Evolutionary conservation across 2,113 vertebrate species (phyloP), one percentile per base, ranked within the genome.

Genomic region (Phylloscopus trochilus): DNA sequence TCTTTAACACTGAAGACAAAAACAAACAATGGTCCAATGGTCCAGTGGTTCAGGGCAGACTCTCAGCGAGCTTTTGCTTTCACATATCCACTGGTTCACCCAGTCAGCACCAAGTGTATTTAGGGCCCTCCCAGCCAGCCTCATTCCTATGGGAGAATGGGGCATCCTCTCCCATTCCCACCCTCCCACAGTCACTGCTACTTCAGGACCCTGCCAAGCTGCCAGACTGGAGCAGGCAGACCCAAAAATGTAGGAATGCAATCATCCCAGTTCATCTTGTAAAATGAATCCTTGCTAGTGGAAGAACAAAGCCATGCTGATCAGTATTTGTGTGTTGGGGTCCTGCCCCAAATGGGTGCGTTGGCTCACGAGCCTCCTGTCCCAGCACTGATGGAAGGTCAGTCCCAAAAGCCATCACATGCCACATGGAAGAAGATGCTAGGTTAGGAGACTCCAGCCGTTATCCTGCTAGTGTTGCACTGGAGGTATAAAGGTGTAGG

Each of bases 141-240:
- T 89, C 47, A 47, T 21, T n/a, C 11, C 43, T 49, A 3, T 0
- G 1, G 44, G 28, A 62, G 27, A 39, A 30, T 0, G 1, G 22
- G 43, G 27, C 33, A 70, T 33, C 2, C 0, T 19, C 43, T 79
- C 82, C 31, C 59, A 35, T 79, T 81, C n/a, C 39, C 1, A 3
- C 39, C 14, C 23, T 80, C 26, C 56, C 0, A 0, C 26, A 60
- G 49, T 14, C 3, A 2, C 56, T 31, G n/a, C n/a, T n/a, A 35
- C 69, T 58, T 33, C 2, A 12, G 21, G 35, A 58, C 22, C 15
- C 7, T 10, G 6, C 12, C 41, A 46, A 26, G 18, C 14, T 69
- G 31, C 16, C 66, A 83, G 87, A 49, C 31, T 23, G 11, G 20
- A 89, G 22, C 27, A 82, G 47, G 7, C 39, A 83, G 41, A 44